These are phyloP conservation scores for Tenrec ecaudatus DNA, from an alignment of 2,113 vertebrate species.

Conservation along the genomic window DNA sequence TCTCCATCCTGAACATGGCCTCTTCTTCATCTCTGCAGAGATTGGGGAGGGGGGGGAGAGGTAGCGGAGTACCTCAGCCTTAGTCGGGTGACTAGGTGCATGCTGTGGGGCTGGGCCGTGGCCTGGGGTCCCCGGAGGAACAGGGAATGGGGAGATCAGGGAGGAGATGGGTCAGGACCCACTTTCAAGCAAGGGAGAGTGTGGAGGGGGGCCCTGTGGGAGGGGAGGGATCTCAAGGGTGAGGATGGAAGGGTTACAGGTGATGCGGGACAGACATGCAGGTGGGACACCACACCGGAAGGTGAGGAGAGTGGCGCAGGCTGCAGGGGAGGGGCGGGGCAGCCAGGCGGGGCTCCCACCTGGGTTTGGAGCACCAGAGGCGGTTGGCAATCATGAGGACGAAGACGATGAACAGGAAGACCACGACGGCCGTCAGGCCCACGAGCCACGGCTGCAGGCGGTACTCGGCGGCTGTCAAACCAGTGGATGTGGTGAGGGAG, in stretches of 20 bases:
- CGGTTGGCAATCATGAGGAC: slow-evolving; percentile 86
- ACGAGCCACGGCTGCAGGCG: slow-evolving; percentile 89
- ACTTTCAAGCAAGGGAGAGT: not conserved
- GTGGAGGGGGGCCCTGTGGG: fast-evolving
- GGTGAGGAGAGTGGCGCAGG: too few relatives aligned
- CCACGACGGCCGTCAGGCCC: slow-evolving; percentile 88
- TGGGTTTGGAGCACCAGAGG: slow-evolving; percentile 83
- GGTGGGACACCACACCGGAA: too few relatives aligned
- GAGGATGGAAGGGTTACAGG: not conserved
- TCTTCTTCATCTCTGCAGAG: slow-evolving; percentile 53
- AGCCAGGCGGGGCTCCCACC: slow-evolving; percentile 65
- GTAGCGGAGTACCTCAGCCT: too few relatives aligned
- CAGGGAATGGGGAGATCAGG: not conserved
- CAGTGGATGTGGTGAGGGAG: too few relatives aligned
- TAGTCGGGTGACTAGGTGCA: too few relatives aligned
- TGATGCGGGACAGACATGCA: too few relatives aligned
- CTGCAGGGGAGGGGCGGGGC: too few relatives aligned
- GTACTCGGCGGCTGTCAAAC: not conserved
- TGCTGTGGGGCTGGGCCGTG: not conserved
- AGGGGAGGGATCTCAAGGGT: fast-evolving
- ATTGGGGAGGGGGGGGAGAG: fast-evolving
- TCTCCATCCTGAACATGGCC: not conserved
- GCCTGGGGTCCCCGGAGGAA: not conserved
- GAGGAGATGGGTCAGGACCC: not conserved
- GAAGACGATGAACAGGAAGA: slow-evolving; percentile 92